These are phyloP conservation scores for Procavia capensis DNA, from an alignment of 2,113 vertebrate species.

Conservation along the genomic window DNA sequence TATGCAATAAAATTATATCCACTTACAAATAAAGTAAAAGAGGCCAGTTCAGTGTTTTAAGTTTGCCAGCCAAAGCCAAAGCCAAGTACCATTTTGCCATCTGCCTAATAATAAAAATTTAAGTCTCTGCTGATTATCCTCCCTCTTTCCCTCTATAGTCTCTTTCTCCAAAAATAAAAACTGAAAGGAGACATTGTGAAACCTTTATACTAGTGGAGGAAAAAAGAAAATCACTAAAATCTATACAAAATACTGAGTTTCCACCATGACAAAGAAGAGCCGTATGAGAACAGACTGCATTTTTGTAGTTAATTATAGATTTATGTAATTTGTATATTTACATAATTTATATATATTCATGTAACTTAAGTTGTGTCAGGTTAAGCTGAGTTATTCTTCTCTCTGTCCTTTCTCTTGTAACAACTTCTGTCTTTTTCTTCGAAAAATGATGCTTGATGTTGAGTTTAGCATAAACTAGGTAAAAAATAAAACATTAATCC, in stretches of 20 bases:
- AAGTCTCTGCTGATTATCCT: neutral
- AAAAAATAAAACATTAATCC: too few relatives aligned
- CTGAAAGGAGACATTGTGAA: neutral
- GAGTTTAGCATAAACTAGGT: neutral
- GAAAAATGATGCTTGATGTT: neutral
- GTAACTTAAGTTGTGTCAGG: neutral
- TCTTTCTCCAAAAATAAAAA: slow-evolving; percentile 18
- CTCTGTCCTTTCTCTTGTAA: neutral
- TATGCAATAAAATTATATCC: neutral
- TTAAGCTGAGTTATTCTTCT: neutral
- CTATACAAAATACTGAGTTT: neutral
- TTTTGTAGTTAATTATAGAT: neutral
- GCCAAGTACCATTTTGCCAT: too few relatives aligned
- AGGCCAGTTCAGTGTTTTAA: neutral
- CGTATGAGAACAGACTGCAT: neutral
- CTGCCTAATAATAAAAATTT: neutral
- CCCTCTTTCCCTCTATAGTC: neutral
- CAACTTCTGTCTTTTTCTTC: neutral
- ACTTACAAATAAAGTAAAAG: neutral
- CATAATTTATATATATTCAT: too few relatives aligned
- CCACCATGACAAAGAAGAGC: neutral
- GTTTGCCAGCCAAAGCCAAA: neutral
- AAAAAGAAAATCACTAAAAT: neutral
- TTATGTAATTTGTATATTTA: too few relatives aligned
- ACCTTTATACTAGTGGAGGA: neutral